Evolutionary conservation across 2,888 invertebrate genomes (phyloP).

Genomic region (Cosmopolites sordidus): DNA sequence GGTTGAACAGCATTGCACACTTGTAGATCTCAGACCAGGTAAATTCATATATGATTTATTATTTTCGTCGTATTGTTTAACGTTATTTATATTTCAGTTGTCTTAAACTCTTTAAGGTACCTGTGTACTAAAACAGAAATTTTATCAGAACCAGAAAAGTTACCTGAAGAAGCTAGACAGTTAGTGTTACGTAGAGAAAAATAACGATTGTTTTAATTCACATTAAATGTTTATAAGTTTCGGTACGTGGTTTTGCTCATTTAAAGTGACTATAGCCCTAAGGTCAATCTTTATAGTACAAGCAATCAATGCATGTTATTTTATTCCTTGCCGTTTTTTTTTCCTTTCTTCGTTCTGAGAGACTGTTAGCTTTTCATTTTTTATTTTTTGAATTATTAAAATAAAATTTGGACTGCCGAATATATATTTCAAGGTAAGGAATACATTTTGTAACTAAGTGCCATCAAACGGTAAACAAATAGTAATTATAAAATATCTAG

Average conservation of each 20-base stretch:
- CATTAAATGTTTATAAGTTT: not conserved
- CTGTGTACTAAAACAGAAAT: slow-evolving; percentile 92
- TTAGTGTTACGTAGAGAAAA: slow-evolving; percentile 54
- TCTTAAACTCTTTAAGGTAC: slow-evolving; percentile 83
- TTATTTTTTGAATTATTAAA: no score
- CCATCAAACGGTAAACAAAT: no score
- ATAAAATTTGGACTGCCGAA: no score
- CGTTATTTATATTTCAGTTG: slow-evolving; percentile 61
- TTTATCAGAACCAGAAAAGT: slow-evolving; percentile 78
- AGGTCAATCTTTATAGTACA: not conserved
- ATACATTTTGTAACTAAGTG: no score
- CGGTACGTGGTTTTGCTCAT: not conserved
- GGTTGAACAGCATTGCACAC: slow-evolving; percentile 95
- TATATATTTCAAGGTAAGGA: no score
- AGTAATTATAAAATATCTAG: no score
- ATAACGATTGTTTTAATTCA: not conserved
- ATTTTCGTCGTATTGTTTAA: no score
- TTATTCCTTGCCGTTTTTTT: not conserved
- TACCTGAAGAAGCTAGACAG: slow-evolving; percentile 85
- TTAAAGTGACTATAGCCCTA: not conserved
- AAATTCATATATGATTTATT: slow-evolving; percentile 33
- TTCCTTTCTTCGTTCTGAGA: not conserved
- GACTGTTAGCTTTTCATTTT: no score
- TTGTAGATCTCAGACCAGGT: slow-evolving; percentile 92
- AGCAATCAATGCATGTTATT: not conserved